Evolutionary conservation across 2,797 vertebrate genomes (phyloP).

Genomic region (Lophotriccus pileatus): DNA sequence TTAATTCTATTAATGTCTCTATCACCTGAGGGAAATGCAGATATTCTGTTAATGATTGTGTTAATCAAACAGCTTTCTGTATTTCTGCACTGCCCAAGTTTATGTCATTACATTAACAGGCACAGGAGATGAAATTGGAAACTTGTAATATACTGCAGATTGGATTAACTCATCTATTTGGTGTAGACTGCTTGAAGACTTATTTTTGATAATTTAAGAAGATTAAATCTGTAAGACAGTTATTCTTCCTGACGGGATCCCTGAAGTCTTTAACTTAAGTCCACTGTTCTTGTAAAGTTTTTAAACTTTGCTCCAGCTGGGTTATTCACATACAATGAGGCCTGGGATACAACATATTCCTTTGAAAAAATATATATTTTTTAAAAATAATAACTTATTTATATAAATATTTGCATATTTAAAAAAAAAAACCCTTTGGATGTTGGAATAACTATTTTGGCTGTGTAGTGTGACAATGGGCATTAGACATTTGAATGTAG

Average conservation of each 20-base stretch:
- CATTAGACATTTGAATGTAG: not conserved
- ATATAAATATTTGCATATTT: not conserved
- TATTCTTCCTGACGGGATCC: conserved; percentile 5
- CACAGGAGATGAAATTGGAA: conserved; percentile 43
- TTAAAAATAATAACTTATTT: not conserved
- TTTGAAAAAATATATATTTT: not conserved
- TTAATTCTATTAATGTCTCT: conserved; percentile 33
- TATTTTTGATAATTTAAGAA: conserved; percentile 58
- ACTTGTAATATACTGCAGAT: conserved; percentile 46
- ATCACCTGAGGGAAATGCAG: not conserved
- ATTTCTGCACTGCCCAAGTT: conserved; percentile 10
- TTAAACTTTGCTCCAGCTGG: not conserved
- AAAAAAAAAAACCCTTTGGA: not conserved
- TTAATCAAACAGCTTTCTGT: conserved; percentile 38
- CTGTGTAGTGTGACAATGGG: accelerated
- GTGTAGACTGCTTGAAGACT: conserved; percentile 47
- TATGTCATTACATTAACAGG: conserved; percentile 48
- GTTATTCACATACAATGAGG: not conserved
- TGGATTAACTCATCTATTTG: conserved; percentile 58
- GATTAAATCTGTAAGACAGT: conserved; percentile 42
- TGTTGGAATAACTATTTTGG: not conserved
- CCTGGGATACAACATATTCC: not conserved
- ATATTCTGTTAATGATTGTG: not conserved
- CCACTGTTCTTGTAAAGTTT: not conserved
- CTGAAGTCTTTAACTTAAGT: not conserved